Percentiles rank a stretch among this genome's conserved stretches.
Conservation (phyloP, 2,797 vertebrate species). For the Margarornis squamiger region DNA sequence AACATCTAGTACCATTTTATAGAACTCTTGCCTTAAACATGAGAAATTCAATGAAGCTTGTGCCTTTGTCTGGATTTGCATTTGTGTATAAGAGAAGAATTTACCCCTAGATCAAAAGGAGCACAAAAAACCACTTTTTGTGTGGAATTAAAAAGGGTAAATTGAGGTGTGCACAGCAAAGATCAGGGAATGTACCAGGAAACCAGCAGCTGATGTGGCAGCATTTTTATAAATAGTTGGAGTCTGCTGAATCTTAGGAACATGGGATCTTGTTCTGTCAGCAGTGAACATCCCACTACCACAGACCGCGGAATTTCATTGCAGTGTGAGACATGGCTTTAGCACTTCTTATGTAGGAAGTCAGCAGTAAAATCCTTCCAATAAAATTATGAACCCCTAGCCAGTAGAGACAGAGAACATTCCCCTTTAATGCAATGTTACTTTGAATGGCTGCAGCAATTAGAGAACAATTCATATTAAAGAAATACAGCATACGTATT, state of each 20-base stretch:
- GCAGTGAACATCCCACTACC: neutral
- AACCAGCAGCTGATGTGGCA: neutral
- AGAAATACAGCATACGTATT: neutral
- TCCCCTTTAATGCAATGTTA: neutral
- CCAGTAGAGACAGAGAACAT: neutral
- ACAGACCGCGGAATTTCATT: neutral
- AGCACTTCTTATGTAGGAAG: neutral
- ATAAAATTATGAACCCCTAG: neutral
- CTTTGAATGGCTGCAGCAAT: neutral
- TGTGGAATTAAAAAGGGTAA: neutral
- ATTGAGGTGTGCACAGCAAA: neutral
- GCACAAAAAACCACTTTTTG: neutral
- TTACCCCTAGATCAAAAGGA: neutral
- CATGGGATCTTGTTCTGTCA: neutral
- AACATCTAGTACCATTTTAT: neutral
- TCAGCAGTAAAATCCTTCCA: neutral
- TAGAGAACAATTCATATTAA: neutral
- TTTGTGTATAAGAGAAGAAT: neutral
- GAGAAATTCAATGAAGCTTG: neutral
- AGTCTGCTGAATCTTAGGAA: neutral
- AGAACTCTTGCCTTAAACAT: neutral
- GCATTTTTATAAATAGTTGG: neutral
- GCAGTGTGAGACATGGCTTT: neutral
- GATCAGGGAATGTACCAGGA: neutral
- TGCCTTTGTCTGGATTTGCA: neutral